A percentile compares a stretch with the other conserved stretches of the same genome.
Conservation (phyloP, 2,888 invertebrate genomes). For the Sesia bembeciformis region DNA sequence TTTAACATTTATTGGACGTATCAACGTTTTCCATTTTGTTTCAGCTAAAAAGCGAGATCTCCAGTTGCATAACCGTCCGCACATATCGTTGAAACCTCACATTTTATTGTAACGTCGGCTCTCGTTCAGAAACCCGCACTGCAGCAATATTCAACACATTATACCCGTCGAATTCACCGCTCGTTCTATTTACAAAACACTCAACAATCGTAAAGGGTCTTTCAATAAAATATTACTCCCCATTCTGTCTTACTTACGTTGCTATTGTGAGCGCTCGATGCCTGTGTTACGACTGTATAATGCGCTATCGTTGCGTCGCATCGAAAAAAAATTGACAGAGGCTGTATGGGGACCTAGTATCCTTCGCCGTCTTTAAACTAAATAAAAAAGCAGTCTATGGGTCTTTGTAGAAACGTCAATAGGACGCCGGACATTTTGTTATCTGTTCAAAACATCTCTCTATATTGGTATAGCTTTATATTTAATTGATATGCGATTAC, state of each 20-base stretch:
- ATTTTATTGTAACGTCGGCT: conserved; percentile 33
- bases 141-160: conserved; percentile 58
- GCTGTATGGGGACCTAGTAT: not conserved
- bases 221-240: conserved; percentile 72
- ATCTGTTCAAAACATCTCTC: too few relatives aligned
- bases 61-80: too few relatives aligned
- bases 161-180: conserved; percentile 41
- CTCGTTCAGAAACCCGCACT: conserved; percentile 15
- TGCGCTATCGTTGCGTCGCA: conserved; percentile 35
- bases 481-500: too few relatives aligned
- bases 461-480: too few relatives aligned
- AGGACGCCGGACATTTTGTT: too few relatives aligned
- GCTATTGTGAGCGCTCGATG: conserved; percentile 39
- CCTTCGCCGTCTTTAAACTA: not conserved
- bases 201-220: conserved; percentile 63
- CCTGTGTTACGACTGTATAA: conserved; percentile 44
- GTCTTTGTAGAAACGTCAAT: too few relatives aligned
- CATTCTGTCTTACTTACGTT: conserved; percentile 53
- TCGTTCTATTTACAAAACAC: conserved; percentile 71
- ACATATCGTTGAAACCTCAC: conserved; percentile 17
- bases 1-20: too few relatives aligned
- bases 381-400: too few relatives aligned
- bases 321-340: conserved; percentile 12
- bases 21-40: too few relatives aligned
- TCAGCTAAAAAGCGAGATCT: too few relatives aligned